A percentile compares a stretch with the other conserved stretches of the same genome.
phyloP scores from a whole-genome alignment of 1,140 invertebrate genomes.

The Chelonus insularis region DNA sequence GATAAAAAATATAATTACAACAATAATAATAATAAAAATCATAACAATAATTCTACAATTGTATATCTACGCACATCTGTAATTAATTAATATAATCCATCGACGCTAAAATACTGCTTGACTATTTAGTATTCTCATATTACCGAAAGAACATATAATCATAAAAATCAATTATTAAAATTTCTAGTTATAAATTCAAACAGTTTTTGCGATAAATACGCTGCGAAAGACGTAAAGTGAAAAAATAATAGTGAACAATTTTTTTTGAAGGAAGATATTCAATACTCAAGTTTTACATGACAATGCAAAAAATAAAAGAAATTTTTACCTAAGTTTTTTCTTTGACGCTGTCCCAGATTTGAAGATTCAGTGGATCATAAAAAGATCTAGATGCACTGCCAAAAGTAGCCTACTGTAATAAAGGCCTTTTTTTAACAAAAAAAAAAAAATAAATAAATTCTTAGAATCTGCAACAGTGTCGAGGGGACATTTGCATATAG shows the following conservation, averaged over 20 bases:
- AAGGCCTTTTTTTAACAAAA: constrained; percentile 34
- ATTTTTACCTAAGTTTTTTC: not conserved
- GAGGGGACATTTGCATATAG: not conserved
- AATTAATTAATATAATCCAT: constrained; percentile 4
- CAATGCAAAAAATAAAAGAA: constrained; percentile 20
- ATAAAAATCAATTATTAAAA: too few relatives aligned
- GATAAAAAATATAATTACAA: too few relatives aligned
- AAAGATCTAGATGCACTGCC: constrained; percentile 38
- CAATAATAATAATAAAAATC: too few relatives aligned
- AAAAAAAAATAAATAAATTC: constrained; percentile 11
- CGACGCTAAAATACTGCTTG: not conserved
- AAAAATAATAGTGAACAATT: constrained; percentile 19
- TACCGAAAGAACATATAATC: too few relatives aligned
- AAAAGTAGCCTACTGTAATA: constrained; percentile 39
- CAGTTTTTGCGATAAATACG: not conserved
- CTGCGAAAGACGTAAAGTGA: constrained; percentile 38
- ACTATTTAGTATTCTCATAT: not conserved
- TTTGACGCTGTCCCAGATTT: constrained; percentile 20
- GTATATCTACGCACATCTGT: too few relatives aligned
- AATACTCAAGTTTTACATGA: too few relatives aligned
- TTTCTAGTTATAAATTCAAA: not conserved
- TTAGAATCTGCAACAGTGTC: constrained; percentile 19
- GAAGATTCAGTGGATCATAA: constrained; percentile 22
- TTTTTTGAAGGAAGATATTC: constrained; percentile 8
- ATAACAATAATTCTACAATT: too few relatives aligned